Evolutionary conservation across 2,797 vertebrate genomes (phyloP), one percentile per base, ranked within the genome.

Genomic region (Neosilurus mollespiculum): DNA sequence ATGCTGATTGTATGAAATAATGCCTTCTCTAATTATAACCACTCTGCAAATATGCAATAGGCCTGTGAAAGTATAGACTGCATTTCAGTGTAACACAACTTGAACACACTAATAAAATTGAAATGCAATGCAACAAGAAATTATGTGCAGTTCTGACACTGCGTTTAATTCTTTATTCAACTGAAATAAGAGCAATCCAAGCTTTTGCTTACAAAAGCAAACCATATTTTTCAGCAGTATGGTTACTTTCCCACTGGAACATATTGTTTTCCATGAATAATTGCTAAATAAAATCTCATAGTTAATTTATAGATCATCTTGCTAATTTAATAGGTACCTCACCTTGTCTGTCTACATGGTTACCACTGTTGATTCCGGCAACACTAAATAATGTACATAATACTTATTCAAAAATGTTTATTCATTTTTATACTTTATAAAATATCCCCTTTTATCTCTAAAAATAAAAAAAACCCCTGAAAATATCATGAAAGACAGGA

Each of bases 401-500:
- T 30, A 30, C 16, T 16, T 16, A 16, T 15, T 77, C 4, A 16
- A 56, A 64, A 51, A 18, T 20, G 24, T 22, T 67, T 1, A 34
- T 14, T 67, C 15, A 22, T 26, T 12, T 22, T 54, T 22, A 18
- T 30, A 56, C 15, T 26, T 70, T 53, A 18, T 53, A 71, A 0
- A 43, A 34, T 6, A 26, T 24, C 64, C 26, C 20, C 73, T 51
- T 62, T n/a, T 20, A 64, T 37, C 18, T 51, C 30, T 54, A 30
- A 61, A 56, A 84, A 58, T 30, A 34, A 65, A 78, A 88, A 85
- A 83, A 75, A 80, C 83, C 77, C 77, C 54, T 86, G 83, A 79
- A 34, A 87, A 30, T 81, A 78, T n/a, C 3, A 56, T 78, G 87
- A 83, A 86, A 85, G 88, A 83, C 87, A 82, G 78, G 72, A 77